These are phyloP conservation scores for Limnodromus scolopaceus DNA, from an alignment of 2,797 vertebrate genomes.

Conservation along the genomic window DNA sequence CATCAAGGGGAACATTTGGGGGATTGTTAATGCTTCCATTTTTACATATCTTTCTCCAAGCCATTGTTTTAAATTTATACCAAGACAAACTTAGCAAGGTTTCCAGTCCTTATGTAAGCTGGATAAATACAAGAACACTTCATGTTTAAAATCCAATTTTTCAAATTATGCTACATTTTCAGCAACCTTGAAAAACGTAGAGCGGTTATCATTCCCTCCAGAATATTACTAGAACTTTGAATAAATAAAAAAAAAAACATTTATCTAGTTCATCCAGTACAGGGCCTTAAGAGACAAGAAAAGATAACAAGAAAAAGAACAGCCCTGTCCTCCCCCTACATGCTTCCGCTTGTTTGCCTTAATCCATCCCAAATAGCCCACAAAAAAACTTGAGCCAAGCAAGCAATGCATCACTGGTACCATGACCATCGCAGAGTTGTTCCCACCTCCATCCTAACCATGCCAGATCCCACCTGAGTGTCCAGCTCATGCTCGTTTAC, in stretches of 20 bases:
- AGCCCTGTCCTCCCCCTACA: fast-evolving
- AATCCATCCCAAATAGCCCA: not conserved
- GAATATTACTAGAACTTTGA: not conserved
- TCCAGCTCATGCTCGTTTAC: not conserved
- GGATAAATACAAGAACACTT: not conserved
- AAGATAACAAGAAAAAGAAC: not conserved
- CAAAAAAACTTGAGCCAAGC: not conserved
- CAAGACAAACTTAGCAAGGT: not conserved
- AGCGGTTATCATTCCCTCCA: not conserved
- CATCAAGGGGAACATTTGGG: not conserved
- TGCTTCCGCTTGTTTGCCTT: not conserved
- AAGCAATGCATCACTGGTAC: fast-evolving
- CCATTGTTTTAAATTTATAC: not conserved
- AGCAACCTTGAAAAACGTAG: not conserved
- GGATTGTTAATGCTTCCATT: not conserved
- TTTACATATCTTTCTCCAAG: not conserved
- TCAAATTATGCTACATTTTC: not conserved
- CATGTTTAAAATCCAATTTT: not conserved
- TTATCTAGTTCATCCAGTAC: not conserved
- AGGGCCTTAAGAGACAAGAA: not conserved
- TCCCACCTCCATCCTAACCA: not conserved
- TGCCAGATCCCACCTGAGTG: fast-evolving
- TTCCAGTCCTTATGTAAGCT: not conserved
- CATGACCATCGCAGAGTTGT: fast-evolving
- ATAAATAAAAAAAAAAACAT: not conserved